Base-by-base conservation (phyloP, 1,140 invertebrate species). In the Heterodera carotae region DNA sequence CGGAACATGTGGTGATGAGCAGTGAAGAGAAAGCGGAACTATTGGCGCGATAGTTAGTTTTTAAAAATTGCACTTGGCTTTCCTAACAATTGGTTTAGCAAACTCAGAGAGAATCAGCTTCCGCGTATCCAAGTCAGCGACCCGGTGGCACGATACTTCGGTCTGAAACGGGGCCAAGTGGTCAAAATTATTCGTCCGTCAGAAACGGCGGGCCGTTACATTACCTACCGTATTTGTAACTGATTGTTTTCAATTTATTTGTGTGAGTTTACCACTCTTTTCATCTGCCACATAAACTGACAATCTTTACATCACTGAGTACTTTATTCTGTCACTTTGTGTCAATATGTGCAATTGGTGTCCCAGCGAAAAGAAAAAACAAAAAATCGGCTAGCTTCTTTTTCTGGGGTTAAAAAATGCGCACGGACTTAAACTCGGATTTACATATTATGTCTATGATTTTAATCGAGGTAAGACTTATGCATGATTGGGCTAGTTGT, bases 41-140 rank as follows among this genome's bases (percentile, higher is more conserved):
- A 6, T 89, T 99, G 22, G 90, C 91, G 2, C 92, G 94, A 92
- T 97, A 96, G 92, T 93, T 92, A 92, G 91, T 91, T 92, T 92
- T 90, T 33, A 33, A 4, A 31, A 12, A 25, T 79, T 33, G 76
- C 39, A 69, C 18, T 76, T 59, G 8, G 31, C 53, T 27, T 12
- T 10, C 18, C 36, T 7, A 6, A 12, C 25, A 72, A 56, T 10
- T 62, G 25, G 73, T 84, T 75, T 69, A 91, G 90, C 89, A 99
- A 99, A 91, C 89, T 99, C 43, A 99, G 98, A 89, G 97, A 99
- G 88, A 97, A 95, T 88, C 97, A 98, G 91, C 90, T 99, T 82
- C 98, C 98, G 93, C 92, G 96, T 88, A 99, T 99, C 88, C 97
- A 99, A 90, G 93, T 93, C 29, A 94, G 95, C 70, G 97, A 99